Evolutionary conservation across 2,888 invertebrate species (phyloP).

Genomic region (Epistrophe grossulariae): DNA sequence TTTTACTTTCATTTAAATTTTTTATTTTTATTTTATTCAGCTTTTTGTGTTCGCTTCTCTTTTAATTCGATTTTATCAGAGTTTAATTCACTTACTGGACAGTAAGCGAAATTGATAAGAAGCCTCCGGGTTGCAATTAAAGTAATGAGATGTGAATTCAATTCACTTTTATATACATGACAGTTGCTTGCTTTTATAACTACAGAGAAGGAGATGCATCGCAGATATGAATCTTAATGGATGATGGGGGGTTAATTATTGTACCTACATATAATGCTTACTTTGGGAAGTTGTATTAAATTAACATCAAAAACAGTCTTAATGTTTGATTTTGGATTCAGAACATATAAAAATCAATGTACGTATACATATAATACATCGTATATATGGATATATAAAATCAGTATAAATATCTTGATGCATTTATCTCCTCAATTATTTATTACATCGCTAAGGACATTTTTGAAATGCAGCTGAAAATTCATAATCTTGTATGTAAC

Average conservation of each 20-base stretch:
- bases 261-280: neutral
- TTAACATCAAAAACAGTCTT: neutral
- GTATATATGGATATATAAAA: neutral
- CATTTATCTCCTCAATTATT: neutral
- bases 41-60: slow-evolving; percentile 31
- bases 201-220: neutral
- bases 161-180: slow-evolving; percentile 39
- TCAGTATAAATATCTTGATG: neutral
- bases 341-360: too few relatives aligned
- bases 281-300: slow-evolving; percentile 11
- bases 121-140: slow-evolving; percentile 59
- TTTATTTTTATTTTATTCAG: slow-evolving; percentile 11
- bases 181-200: neutral
- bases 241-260: slow-evolving; percentile 32
- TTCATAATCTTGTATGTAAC: too few relatives aligned
- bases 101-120: slow-evolving; percentile 39
- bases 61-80: slow-evolving; percentile 64
- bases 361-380: neutral
- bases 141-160: slow-evolving; percentile 60
- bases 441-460: neutral
- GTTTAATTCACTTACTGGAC: slow-evolving; percentile 68
- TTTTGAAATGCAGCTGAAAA: neutral
- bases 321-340: neutral
- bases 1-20: neutral
- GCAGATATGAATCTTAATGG: slow-evolving; percentile 39